These are phyloP conservation scores for Parasteatoda tepidariorum DNA, from an alignment of 1,140 invertebrate genomes.

Conservation along the genomic window DNA sequence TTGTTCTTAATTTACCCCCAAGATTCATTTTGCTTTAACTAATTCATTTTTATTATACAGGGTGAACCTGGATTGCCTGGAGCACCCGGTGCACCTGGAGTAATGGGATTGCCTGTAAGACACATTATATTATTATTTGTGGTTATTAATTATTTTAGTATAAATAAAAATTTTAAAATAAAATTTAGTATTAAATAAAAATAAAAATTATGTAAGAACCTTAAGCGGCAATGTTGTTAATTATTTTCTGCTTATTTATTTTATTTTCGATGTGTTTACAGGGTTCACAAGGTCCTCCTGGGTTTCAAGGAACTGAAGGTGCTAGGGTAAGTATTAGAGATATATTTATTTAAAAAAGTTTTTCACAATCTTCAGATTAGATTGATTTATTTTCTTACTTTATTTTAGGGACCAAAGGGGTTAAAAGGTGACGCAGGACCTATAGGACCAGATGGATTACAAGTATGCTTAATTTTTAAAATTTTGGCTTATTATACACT, in stretches of 20 bases:
- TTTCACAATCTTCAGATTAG: not conserved
- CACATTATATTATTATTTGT: not conserved
- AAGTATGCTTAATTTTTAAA: constrained; percentile 10
- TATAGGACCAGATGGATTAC: constrained; percentile 70
- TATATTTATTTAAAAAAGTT: too few species aligned
- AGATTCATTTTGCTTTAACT: too few species aligned
- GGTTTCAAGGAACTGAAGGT: constrained; percentile 70
- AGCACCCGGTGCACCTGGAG: constrained; percentile 72
- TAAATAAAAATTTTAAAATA: not conserved
- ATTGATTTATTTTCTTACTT: not conserved
- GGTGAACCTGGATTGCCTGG: constrained; percentile 76
- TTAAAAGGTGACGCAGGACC: constrained; percentile 79
- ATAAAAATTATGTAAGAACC: too few species aligned
- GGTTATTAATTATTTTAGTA: not conserved
- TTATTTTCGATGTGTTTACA: not conserved
- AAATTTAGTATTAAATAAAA: not conserved
- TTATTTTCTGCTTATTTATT: too few species aligned
- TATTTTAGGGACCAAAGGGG: constrained; percentile 69
- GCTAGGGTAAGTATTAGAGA: not conserved
- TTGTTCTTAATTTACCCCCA: too few species aligned
- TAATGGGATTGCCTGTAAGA: constrained; percentile 45
- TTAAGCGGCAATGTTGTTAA: too few species aligned
- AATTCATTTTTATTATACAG: too few species aligned
- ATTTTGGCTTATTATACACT: too few species aligned
- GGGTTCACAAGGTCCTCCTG: constrained; percentile 13